A percentile compares a stretch with the other conserved stretches of the same genome.
These are phyloP conservation scores for Hipparchia sbordonii DNA, from an alignment of 2,888 invertebrate genomes.

Conservation along the genomic window DNA sequence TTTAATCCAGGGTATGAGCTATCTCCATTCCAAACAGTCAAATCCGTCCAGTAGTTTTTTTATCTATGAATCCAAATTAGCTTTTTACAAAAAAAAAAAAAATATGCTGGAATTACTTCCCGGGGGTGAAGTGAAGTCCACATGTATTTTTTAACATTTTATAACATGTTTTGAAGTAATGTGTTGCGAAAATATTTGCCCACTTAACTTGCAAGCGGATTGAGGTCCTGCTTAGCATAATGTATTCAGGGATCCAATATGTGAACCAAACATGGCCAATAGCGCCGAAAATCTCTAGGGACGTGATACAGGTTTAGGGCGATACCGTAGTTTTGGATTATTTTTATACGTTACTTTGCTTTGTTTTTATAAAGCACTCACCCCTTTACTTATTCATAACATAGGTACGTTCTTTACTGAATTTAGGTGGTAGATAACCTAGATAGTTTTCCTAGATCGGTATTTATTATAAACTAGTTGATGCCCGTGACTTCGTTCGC, in stretches of 20 bases:
- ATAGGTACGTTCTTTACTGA: too few relatives aligned
- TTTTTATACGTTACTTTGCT: conserved; percentile 14
- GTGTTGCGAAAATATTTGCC: conserved; percentile 38
- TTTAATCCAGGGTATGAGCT: too few relatives aligned
- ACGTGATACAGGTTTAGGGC: conserved; percentile 31
- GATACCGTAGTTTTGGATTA: conserved; percentile 7
- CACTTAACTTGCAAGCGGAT: conserved; percentile 42
- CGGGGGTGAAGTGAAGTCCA: neutral
- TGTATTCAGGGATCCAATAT: conserved; percentile 48
- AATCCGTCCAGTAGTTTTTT: too few relatives aligned
- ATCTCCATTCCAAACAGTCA: too few relatives aligned
- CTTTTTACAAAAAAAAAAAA: neutral
- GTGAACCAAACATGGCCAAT: conserved; percentile 43
- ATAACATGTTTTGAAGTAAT: conserved; percentile 19
- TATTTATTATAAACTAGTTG: too few relatives aligned
- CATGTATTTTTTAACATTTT: conserved; percentile 3
- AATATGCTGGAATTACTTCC: neutral
- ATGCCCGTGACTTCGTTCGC: too few relatives aligned
- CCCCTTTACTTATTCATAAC: neutral
- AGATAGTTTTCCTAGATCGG: too few relatives aligned
- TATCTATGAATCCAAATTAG: neutral
- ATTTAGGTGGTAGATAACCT: too few relatives aligned
- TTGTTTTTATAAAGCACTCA: neutral
- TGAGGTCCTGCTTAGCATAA: conserved; percentile 45
- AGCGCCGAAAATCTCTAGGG: conserved; percentile 39